Conservation (phyloP, 2,888 invertebrate genomes). For the Zaprionus bogoriensis region DNA sequence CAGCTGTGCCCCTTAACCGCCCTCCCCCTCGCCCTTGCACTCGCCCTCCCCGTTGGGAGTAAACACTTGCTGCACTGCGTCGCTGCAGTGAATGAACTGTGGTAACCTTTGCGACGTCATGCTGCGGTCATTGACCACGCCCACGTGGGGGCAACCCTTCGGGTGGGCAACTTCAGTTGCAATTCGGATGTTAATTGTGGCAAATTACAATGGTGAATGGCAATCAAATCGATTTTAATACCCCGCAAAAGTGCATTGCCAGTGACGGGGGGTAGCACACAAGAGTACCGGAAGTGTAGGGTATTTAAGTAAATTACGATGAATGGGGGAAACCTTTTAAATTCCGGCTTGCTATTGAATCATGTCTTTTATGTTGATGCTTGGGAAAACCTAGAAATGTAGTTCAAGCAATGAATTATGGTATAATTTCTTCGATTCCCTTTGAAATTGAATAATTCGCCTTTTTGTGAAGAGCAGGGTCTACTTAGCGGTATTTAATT, state of each 20-base stretch:
- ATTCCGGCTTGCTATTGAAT: too few species aligned
- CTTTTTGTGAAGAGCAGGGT: background rate
- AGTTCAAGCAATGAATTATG: too few species aligned
- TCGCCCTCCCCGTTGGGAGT: background rate
- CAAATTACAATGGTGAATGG: constrained; percentile 50
- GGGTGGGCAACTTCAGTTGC: constrained; percentile 23
- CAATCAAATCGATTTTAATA: constrained; percentile 52
- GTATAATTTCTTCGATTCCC: background rate
- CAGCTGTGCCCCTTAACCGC: background rate
- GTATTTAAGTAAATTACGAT: too few species aligned
- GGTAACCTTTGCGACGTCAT: constrained; percentile 62
- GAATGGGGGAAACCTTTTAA: too few species aligned
- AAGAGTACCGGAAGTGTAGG: too few species aligned
- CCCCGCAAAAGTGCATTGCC: constrained; percentile 13
- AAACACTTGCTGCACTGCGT: background rate
- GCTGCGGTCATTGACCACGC: constrained; percentile 24
- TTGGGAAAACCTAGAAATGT: too few species aligned
- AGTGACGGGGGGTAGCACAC: background rate
- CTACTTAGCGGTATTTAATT: background rate
- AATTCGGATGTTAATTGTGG: constrained; percentile 57
- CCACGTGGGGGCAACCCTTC: constrained; percentile 10
- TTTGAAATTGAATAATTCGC: background rate
- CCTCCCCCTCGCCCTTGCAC: background rate
- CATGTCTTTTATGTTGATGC: too few species aligned
- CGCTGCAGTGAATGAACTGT: constrained; percentile 71